Base-by-base conservation (phyloP, 2,888 invertebrate genomes). In the Eupithecia centaureata region DNA sequence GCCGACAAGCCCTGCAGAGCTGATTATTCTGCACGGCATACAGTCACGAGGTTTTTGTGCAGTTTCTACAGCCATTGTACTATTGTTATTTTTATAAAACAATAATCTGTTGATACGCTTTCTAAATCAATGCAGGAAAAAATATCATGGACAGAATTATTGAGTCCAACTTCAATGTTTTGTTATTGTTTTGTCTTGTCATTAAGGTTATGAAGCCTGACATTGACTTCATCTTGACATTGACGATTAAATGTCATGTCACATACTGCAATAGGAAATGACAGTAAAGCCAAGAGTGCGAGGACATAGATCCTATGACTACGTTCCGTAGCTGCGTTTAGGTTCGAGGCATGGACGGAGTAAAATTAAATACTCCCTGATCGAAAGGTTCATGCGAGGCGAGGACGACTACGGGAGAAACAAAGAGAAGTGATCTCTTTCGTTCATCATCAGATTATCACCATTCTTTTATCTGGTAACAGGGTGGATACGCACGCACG, bases 1-100 rank as follows among this genome's bases (percentile, higher is more conserved):
- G 0, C 95, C 95, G 32, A 95, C 81, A 42, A 95, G 87, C 7
- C 95, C 95, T 10, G 89, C 83, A 7, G 95, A 94, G 67, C 95
- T 94, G 0, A 95, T 87, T 25, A 95, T 73, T 78, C 95, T 93
- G 77, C 96, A 96, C 0, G 91, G 87, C 7, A 94, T 76, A 72
- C 96, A 96, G 77, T 95, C 95, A 18, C 92, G 88, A 54, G 93
- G 87, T 70, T 66, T 85, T 65, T 86, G 84, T 25, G 85, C 84
- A 54, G 90, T 84, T 68, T 90, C 82, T 32, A 84, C 78, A 63
- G 79, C 70, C 89, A 89, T 90, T 71, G 70, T 71, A 35, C 13
- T 32, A 22, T 27, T 15, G 5, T 27, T 52, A 52, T 27, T 13
- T 30, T 7, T n/a, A 30, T 12, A 3, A 42, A 10, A 22, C 22